phyloP scores from a whole-genome alignment of 2,888 invertebrate species.

The Phaonia tiefii region DNA sequence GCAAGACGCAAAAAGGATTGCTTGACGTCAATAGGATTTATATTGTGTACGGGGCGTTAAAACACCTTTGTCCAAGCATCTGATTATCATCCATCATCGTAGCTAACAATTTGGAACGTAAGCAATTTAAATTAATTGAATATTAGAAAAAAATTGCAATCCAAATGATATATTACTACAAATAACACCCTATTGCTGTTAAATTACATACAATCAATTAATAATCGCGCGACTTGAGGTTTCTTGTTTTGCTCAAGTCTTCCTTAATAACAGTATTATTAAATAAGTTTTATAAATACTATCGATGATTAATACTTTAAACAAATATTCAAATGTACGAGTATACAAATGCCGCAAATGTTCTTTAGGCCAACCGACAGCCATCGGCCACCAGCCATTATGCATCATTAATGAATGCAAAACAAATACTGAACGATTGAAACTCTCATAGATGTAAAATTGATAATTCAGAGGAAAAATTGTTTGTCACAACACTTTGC shows the following conservation, averaged over 20 bases:
- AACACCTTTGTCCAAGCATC: no score
- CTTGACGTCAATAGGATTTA: no score
- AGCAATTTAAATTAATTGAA: no score
- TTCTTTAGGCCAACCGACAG: slow-evolving; percentile 23
- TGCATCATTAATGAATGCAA: slow-evolving; percentile 39
- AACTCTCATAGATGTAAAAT: slow-evolving; percentile 10
- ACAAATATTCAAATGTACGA: background rate
- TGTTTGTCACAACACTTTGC: slow-evolving; percentile 47
- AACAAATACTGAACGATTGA: no score
- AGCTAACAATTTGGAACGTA: no score
- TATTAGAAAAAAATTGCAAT: background rate
- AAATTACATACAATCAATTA: slow-evolving; percentile 41
- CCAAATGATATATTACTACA: slow-evolving; percentile 2
- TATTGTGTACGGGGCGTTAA: no score
- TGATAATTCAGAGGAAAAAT: slow-evolving; percentile 48
- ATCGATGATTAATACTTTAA: slow-evolving; percentile 59
- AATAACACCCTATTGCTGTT: slow-evolving; percentile 55
- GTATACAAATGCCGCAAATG: slow-evolving; percentile 16
- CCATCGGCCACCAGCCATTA: background rate
- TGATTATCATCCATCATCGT: no score
- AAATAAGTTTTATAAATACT: slow-evolving; percentile 49
- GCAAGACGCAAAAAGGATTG: no score
- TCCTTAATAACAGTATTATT: slow-evolving; percentile 42
- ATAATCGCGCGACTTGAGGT: slow-evolving; percentile 19
- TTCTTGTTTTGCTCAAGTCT: background rate